Evolutionary conservation across 2,888 invertebrate species (phyloP).

Genomic region (Rhagophthalmus giganteus): DNA sequence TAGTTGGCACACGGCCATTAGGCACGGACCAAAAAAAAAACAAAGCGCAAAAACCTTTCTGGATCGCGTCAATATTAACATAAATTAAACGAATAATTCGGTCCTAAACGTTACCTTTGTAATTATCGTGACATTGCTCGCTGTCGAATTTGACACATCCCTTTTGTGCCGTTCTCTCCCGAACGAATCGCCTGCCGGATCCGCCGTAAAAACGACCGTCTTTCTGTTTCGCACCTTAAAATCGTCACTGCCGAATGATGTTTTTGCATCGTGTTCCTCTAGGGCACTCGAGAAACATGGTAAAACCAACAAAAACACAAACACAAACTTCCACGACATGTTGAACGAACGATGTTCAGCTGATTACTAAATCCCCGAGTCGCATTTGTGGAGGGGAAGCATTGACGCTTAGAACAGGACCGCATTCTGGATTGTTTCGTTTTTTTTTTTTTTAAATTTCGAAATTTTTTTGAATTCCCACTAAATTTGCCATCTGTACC

Average conservation of each 20-base stretch:
- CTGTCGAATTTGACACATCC: slow-evolving; percentile 13
- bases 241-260: slow-evolving; percentile 32
- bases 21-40: not conserved
- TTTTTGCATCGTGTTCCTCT: slow-evolving; percentile 35
- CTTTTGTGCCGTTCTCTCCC: slow-evolving; percentile 14
- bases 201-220: slow-evolving; percentile 8
- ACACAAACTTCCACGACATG: slow-evolving; percentile 28
- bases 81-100: slow-evolving; percentile 9
- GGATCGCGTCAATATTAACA: not conserved
- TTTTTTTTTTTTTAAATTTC: not conserved
- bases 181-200: slow-evolving; percentile 12
- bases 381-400: not conserved
- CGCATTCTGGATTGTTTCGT: too few species aligned
- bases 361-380: slow-evolving; percentile 31
- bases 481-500: too few species aligned
- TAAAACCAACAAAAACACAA: slow-evolving; percentile 35
- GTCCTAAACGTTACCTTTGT: slow-evolving; percentile 18
- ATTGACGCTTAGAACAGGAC: not conserved
- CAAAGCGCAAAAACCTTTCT: slow-evolving; percentile 2
- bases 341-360: slow-evolving; percentile 27
- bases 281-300: slow-evolving; percentile 35
- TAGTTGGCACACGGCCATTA: slow-evolving; percentile 13
- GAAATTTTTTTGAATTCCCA: not conserved
- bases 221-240: slow-evolving; percentile 10
- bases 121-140: slow-evolving; percentile 12